A percentile compares a stretch with the other conserved stretches of the same genome.
Conservation (phyloP, 2,888 invertebrate genomes). For the Apamea anceps region DNA sequence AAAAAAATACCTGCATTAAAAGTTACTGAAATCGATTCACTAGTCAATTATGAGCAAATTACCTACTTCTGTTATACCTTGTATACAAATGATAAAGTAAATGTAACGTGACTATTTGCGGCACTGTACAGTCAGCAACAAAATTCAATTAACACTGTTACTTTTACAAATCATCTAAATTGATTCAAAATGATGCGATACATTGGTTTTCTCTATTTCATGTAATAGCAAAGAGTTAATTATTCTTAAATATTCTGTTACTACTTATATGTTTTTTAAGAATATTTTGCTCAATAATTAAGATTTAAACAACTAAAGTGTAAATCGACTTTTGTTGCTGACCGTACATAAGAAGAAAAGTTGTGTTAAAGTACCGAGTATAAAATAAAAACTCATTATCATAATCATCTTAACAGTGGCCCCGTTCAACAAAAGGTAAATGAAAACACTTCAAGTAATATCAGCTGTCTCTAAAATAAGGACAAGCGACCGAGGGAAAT, state of each 20-base stretch:
- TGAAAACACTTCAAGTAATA: conserved; percentile 18
- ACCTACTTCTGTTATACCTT: too few relatives aligned
- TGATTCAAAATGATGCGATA: too few relatives aligned
- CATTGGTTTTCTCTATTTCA: too few relatives aligned
- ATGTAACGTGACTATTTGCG: neutral
- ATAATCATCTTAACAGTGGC: neutral
- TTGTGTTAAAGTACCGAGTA: neutral
- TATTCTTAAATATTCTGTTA: too few relatives aligned
- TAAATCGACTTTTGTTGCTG: too few relatives aligned
- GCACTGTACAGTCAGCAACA: too few relatives aligned
- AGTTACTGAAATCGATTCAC: neutral
- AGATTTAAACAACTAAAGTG: too few relatives aligned
- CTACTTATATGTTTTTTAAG: too few relatives aligned
- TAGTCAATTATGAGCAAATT: neutral
- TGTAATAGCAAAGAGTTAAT: too few relatives aligned
- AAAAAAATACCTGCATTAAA: neutral
- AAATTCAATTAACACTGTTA: too few relatives aligned
- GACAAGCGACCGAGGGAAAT: conserved; percentile 28
- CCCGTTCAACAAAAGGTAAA: conserved; percentile 8
- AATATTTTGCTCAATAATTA: too few relatives aligned
- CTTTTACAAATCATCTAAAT: too few relatives aligned
- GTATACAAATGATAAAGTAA: neutral
- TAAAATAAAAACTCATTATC: conserved; percentile 11
- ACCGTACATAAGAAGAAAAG: neutral
- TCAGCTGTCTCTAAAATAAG: conserved; percentile 18